Percentiles rank a stretch among this genome's conserved stretches.
Conservation (phyloP, 30 jellyfish, hydroid and myxozoan species). For the Catostylus mosaicus region DNA sequence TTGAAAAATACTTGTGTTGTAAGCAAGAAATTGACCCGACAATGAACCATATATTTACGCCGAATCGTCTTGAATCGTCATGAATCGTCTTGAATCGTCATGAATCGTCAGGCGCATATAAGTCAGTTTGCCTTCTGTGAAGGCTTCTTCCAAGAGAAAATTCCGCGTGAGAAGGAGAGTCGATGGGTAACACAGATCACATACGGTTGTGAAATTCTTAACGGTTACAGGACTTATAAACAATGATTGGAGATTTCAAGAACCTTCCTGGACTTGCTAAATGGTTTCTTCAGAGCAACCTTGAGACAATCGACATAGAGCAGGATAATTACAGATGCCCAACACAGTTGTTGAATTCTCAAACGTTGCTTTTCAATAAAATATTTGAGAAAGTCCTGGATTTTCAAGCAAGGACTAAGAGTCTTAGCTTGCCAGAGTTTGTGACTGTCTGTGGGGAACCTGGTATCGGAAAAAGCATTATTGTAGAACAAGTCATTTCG, state of each 20-base stretch:
- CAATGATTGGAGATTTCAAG: neutral
- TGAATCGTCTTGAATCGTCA: too few species aligned
- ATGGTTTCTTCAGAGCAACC: conserved; percentile 31
- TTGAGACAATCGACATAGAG: neutral
- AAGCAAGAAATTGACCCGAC: too few species aligned
- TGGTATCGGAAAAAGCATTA: conserved; percentile 29
- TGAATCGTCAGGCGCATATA: too few species aligned
- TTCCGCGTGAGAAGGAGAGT: neutral
- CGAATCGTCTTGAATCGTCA: too few species aligned
- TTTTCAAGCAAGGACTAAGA: neutral
- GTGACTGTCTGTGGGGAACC: neutral
- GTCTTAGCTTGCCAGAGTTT: neutral
- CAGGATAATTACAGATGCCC: too few species aligned
- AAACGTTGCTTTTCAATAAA: neutral
- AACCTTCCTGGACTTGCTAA: conserved; percentile 22
- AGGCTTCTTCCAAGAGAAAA: too few species aligned
- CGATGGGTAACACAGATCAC: too few species aligned
- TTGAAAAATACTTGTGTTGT: too few species aligned
- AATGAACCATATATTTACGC: too few species aligned
- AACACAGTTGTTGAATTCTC: neutral
- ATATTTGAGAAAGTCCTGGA: neutral
- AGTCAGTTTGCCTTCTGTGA: too few species aligned
- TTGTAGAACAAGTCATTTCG: neutral
- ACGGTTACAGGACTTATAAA: neutral
- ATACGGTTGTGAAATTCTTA: too few species aligned